Percentiles rank a stretch among this genome's conserved stretches.
Evolutionary conservation across 2,797 vertebrate species (phyloP).

Genomic region (Sarcophilus harrisii): DNA sequence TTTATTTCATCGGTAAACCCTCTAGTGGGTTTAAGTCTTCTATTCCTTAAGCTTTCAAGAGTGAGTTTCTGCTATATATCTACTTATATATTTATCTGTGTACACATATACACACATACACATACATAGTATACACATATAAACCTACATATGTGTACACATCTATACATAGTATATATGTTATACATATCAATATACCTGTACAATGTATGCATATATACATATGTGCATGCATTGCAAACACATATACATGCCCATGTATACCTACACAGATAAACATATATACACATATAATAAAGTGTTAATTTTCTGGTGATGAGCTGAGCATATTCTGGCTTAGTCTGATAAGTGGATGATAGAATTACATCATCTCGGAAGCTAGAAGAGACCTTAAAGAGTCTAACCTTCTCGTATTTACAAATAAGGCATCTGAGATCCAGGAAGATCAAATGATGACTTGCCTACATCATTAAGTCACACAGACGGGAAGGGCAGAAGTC

Average conservation of each 20-base stretch:
- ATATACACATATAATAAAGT: background rate
- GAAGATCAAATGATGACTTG: background rate
- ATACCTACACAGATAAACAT: too few relatives aligned
- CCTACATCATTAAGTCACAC: background rate
- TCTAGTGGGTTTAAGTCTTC: background rate
- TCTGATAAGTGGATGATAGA: background rate
- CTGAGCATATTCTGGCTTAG: background rate
- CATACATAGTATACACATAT: background rate
- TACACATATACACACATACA: background rate
- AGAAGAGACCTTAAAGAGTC: background rate
- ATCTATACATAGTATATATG: too few relatives aligned
- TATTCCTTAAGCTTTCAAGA: background rate
- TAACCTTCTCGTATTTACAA: background rate
- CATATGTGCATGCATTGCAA: fast-evolving
- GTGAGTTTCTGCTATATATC: background rate
- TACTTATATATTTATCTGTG: background rate
- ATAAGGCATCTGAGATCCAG: background rate
- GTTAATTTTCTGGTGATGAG: background rate
- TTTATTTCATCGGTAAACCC: background rate
- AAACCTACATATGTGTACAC: background rate
- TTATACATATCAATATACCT: too few relatives aligned
- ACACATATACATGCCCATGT: too few relatives aligned
- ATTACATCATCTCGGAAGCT: background rate
- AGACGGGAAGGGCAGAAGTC: background rate
- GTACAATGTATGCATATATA: too few relatives aligned